Evolutionary conservation across 1,140 invertebrate species (phyloP).

Genomic region (Physella acuta): DNA sequence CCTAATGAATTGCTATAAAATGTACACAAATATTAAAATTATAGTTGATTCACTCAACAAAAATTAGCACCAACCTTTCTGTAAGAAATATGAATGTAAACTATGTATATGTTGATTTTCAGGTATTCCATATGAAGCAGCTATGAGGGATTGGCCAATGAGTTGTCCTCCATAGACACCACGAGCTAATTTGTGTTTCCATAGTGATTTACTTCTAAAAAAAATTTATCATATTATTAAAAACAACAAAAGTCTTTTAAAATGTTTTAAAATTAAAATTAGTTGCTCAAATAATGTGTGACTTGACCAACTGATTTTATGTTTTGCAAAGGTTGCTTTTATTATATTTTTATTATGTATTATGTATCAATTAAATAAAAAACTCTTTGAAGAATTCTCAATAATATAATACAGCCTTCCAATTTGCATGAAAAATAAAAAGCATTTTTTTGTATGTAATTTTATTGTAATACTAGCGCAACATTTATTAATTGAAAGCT

Average conservation of each 20-base stretch:
- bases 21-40: no score
- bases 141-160: conserved; percentile 54
- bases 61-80: conserved; percentile 46
- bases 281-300: background rate
- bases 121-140: conserved; percentile 50
- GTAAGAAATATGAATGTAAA: conserved; percentile 55
- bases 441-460: no score
- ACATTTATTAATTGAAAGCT: no score
- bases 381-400: no score
- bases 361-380: background rate
- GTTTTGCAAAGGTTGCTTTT: conserved; percentile 34
- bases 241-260: no score
- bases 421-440: no score
- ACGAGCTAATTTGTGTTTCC: conserved; percentile 34
- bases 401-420: no score
- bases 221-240: no score
- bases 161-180: conserved; percentile 56
- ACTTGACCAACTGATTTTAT: conserved; percentile 18
- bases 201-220: conserved; percentile 33
- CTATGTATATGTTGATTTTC: conserved; percentile 49
- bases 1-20: no score
- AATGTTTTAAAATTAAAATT: no score
- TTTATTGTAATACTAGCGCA: no score
- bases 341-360: background rate
- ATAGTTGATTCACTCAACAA: no score